Base-by-base conservation (phyloP, 2,888 invertebrate genomes). In the Nasonia oneida region DNA sequence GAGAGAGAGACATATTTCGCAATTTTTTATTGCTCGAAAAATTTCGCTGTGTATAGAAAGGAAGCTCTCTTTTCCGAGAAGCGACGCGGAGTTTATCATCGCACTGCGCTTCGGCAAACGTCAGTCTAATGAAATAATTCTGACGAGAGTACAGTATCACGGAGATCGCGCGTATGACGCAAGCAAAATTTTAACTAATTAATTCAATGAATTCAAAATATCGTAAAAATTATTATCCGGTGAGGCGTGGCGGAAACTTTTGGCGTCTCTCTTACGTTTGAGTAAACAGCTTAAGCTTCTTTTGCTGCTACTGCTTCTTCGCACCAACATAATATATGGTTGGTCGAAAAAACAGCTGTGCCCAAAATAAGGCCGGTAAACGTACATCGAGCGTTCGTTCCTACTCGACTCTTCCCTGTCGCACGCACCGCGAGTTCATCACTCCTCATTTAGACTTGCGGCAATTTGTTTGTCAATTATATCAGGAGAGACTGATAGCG, bases 141-240 rank as follows among this genome's bases (percentile, higher is more conserved):
- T n/a, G 18, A 18, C 5, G 57, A 57, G n/a, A 57, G 18, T 0
- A 18, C 18, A 57, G 1, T 1, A 8, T 37, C 37, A 37, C 37
- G 37, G 3, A 50, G 50, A 3, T 3, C 6, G 4, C 3, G 3
- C n/a, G 18, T 2, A 57, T 57, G 57, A 57, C 57, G 18, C 57
- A 57, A 57, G 18, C n/a, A 4, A 57, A 15, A 3, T 57, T 57
- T 15, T 1, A n/a, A 57, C 12, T 64, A 64, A 29, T 29, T 12
- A 61, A 61, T 61, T 64, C 64, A 57, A 61, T n/a, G n/a, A 61
- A 61, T 61, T 61, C 61, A 23, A 61, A 61, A 61, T 61, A 23
- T n/a, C 23, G 23, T 23, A 61, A 61, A 61, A 61, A n/a, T 23
- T 61, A 61, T 61, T 61, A 61, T 23, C 23, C 23, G 8, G 29